phyloP scores from a whole-genome alignment of 2,888 invertebrate genomes.

The Diaprepes abbreviatus region DNA sequence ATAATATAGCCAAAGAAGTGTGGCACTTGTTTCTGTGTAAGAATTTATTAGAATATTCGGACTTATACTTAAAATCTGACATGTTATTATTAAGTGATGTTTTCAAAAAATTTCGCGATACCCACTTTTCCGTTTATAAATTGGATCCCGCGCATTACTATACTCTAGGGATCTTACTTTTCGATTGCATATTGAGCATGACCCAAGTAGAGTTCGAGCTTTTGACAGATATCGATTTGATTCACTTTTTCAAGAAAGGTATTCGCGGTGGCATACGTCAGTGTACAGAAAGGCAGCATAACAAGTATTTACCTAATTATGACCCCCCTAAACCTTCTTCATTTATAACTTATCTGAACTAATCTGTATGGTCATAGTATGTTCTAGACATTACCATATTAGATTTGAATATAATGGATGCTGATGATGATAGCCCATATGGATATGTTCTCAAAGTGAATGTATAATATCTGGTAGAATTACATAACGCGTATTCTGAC shows the following conservation, averaged over 20 bases:
- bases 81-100: conserved; percentile 34
- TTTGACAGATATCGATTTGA: conserved; percentile 33
- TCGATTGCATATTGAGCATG: conserved; percentile 21
- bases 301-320: not conserved
- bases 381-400: too few species aligned
- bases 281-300: conserved; percentile 23
- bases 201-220: conserved; percentile 35
- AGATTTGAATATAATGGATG: too few species aligned
- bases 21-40: too few species aligned
- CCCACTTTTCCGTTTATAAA: too few species aligned
- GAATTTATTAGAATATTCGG: conserved; percentile 37
- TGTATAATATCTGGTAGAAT: too few species aligned
- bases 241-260: too few species aligned
- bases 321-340: conserved; percentile 9
- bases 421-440: too few species aligned
- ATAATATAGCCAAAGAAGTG: too few species aligned
- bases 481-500: too few species aligned
- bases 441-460: too few species aligned
- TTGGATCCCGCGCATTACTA: conserved; percentile 51
- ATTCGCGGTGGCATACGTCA: too few species aligned
- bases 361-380: too few species aligned
- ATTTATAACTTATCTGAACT: conserved; percentile 13
- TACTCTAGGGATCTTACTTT: conserved; percentile 12
- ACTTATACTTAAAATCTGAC: conserved; percentile 29
- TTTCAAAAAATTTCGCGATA: conserved; percentile 48